A percentile compares a stretch with the other conserved stretches of the same genome.
Evolutionary conservation across 2,888 invertebrate species (phyloP).

Genomic region (Ormyrus rosae): DNA sequence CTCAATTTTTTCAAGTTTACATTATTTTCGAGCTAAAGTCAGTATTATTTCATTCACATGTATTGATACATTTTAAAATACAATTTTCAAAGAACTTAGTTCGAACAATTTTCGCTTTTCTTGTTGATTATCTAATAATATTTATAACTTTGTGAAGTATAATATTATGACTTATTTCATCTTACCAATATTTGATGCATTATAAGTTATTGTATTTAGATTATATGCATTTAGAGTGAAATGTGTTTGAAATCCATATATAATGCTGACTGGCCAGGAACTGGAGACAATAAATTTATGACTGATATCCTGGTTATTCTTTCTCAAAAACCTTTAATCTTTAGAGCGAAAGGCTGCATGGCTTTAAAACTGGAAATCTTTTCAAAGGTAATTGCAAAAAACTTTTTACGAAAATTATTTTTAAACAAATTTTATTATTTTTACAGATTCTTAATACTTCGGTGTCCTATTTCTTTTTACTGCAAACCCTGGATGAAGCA

Average conservation of each 20-base stretch:
- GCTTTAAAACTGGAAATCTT: slow-evolving; percentile 21
- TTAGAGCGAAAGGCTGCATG: slow-evolving; percentile 55
- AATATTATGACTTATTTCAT: too few relatives aligned
- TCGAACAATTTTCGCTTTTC: too few relatives aligned
- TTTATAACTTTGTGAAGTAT: too few relatives aligned
- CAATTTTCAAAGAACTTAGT: too few relatives aligned
- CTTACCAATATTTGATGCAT: too few relatives aligned
- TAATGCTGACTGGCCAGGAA: slow-evolving; percentile 59
- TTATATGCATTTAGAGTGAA: slow-evolving; percentile 57
- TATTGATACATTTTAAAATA: too few relatives aligned
- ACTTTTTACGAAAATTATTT: background rate
- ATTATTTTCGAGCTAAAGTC: too few relatives aligned
- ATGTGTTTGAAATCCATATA: slow-evolving; percentile 60
- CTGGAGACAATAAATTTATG: slow-evolving; percentile 51
- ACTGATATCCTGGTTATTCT: slow-evolving; percentile 58
- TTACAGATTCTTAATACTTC: slow-evolving; percentile 33
- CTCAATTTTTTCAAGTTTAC: too few relatives aligned
- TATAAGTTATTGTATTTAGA: too few relatives aligned
- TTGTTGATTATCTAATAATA: too few relatives aligned
- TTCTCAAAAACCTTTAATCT: slow-evolving; percentile 59
- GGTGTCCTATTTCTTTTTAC: slow-evolving; percentile 33
- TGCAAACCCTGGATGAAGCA: slow-evolving; percentile 27
- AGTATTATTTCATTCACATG: too few relatives aligned
- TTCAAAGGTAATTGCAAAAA: slow-evolving; percentile 10
- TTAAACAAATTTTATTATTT: slow-evolving; percentile 8